Evolutionary conservation across 2,888 invertebrate genomes (phyloP).

Genomic region (Cacoxenus indagator): DNA sequence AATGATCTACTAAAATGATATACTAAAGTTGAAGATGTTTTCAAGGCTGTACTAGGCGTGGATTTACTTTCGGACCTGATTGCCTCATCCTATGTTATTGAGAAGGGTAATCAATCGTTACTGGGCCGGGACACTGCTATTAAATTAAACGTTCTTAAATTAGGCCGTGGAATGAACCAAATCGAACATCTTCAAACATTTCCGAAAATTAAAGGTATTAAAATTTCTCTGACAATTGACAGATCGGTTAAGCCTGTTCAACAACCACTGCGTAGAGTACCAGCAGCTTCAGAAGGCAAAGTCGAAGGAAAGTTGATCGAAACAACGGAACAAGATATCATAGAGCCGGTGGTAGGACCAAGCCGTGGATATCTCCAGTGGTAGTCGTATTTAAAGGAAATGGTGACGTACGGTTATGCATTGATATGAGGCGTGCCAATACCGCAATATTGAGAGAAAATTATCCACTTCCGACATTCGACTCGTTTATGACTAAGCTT

Average conservation of each 20-base stretch:
- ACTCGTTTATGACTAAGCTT: constrained; percentile 43
- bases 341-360: neutral
- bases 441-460: constrained; percentile 45
- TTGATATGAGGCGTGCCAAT: constrained; percentile 61
- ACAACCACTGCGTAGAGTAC: constrained; percentile 50
- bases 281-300: constrained; percentile 49
- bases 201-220: neutral
- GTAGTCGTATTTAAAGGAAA: constrained; percentile 53
- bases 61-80: neutral
- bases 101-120: constrained; percentile 37
- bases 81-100: constrained; percentile 29
- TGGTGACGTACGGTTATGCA: constrained; percentile 54
- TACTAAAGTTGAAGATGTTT: constrained; percentile 2
- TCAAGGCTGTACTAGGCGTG: constrained; percentile 1
- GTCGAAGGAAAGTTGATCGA: constrained; percentile 38
- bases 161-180: constrained; percentile 25
- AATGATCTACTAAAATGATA: neutral
- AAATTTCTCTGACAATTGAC: constrained; percentile 42
- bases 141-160: constrained; percentile 34
- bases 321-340: constrained; percentile 22
- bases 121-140: constrained; percentile 36
- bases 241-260: constrained; percentile 30
- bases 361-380: constrained; percentile 58
- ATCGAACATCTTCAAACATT: constrained; percentile 23
- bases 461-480: constrained; percentile 46